Percentiles rank a stretch among this genome's conserved stretches.
These are phyloP conservation scores for Tetragonula carbonaria DNA, from an alignment of 2,888 invertebrate genomes.

Conservation along the genomic window DNA sequence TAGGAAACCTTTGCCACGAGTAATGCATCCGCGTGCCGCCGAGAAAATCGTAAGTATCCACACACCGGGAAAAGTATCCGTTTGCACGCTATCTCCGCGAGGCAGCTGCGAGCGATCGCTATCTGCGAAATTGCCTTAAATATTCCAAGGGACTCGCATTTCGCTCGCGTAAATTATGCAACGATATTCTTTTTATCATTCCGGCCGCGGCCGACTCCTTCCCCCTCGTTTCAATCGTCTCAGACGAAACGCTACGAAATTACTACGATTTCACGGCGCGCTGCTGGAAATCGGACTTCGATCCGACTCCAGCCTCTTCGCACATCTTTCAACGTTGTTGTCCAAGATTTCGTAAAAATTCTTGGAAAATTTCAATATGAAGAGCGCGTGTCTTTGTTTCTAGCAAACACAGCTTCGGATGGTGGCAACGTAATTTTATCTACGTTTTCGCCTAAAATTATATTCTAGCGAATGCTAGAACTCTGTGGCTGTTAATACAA, in stretches of 20 bases:
- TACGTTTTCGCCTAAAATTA: no score
- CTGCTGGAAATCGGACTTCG: not conserved
- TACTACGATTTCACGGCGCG: not conserved
- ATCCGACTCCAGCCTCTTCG: not conserved
- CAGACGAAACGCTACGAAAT: not conserved
- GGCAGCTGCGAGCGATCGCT: constrained; percentile 31
- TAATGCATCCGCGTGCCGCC: constrained; percentile 64
- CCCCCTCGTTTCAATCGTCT: not conserved
- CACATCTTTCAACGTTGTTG: not conserved
- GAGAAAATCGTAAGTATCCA: constrained; percentile 68
- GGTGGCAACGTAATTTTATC: no score
- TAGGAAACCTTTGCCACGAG: constrained; percentile 62
- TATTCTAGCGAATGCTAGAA: no score
- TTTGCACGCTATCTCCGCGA: constrained; percentile 63
- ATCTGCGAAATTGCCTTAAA: constrained; percentile 48
- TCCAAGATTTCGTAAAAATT: not conserved
- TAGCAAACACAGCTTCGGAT: no score
- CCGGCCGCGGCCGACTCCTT: no score
- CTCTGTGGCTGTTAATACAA: no score
- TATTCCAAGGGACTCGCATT: constrained; percentile 43
- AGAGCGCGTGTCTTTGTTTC: no score
- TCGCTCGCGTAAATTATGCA: constrained; percentile 25
- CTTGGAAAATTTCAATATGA: not conserved
- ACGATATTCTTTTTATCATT: constrained; percentile 1
- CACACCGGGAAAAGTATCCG: constrained; percentile 59